Percentiles rank a stretch among this genome's conserved stretches.
phyloP scores from a whole-genome alignment of 2,113 vertebrate species.

The Pelusios castaneus region DNA sequence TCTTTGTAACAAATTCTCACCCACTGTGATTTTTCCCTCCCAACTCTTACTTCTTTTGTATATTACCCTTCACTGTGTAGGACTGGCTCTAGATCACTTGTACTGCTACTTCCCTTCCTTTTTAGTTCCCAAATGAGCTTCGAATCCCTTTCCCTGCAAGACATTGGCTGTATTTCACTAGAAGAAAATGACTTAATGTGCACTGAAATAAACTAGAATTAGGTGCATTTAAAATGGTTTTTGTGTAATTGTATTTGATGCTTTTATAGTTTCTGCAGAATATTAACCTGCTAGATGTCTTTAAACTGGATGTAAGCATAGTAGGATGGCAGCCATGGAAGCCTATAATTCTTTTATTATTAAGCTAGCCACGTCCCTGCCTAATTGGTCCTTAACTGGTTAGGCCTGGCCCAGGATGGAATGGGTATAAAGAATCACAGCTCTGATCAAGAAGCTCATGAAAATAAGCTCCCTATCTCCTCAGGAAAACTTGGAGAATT shows the following conservation, averaged over 20 bases:
- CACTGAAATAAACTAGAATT: not conserved
- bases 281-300: not conserved
- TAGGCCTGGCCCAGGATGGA: not conserved
- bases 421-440: not conserved
- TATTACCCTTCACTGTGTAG: not conserved
- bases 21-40: fast-evolving
- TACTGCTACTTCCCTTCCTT: fast-evolving
- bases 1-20: not conserved
- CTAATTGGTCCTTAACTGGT: not conserved
- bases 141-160: not conserved
- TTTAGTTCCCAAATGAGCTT: not conserved
- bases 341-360: not conserved
- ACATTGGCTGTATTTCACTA: not conserved
- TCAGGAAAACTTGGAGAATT: fast-evolving
- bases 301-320: fast-evolving
- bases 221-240: not conserved
- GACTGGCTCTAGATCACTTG: not conserved
- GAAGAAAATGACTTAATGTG: not conserved
- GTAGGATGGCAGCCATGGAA: not conserved
- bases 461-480: not conserved
- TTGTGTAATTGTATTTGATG: not conserved
- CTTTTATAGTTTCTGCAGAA: fast-evolving
- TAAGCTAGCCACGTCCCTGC: not conserved
- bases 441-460: fast-evolving
- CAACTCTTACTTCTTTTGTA: not conserved